Evolutionary conservation across 37 sponge, comb jelly and placozoan species (phyloP), one percentile per base, ranked within the genome.

Genomic region (Tethya wilhelma): DNA sequence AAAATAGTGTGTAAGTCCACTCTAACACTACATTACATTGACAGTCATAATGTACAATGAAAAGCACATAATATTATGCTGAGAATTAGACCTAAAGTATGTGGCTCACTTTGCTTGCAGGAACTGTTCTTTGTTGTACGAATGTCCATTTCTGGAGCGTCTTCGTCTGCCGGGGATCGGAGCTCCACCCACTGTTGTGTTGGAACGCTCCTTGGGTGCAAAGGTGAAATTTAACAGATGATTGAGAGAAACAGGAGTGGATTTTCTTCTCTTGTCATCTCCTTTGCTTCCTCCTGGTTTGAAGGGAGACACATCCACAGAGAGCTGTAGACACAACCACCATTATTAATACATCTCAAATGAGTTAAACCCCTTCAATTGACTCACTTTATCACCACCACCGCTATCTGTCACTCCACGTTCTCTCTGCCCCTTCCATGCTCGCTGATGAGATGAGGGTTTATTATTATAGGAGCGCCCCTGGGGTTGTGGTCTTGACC

Each of bases 51-150:
- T 5, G 23, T 8, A 5, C 12, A 67, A 19, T 42, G 69, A 69
- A 26, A 23, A 12, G 56, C 12, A 20, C 31, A 2, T 4, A 34
- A 26, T 20, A 40, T n/a, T n/a, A n/a, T n/a, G n/a, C n/a, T n/a
- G n/a, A n/a, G n/a, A n/a, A n/a, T n/a, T n/a, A 34, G 5, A 8
- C 38, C 22, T 14, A 65, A 43, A 5, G 56, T 49, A 26, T 7
- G 20, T 23, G 38, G n/a, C 93, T 79, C 38, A 90, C 94, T 93
- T 93, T 44, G 94, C 94, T 30, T 93, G 94, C 28, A 93, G 63
- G 53, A 90, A 93, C 59, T 93, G 91, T 44, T 93, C 94, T 59
- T 93, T 93, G 73, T 90, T 93, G 63, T 78, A 90, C 39, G 57
- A 68, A 43, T 59, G 71, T 56, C 46, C 38, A 3, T 1, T 60